Percentiles rank a stretch among this genome's conserved stretches.
Conservation (phyloP, 2,797 vertebrate species). For the Cryptoblepharus egeriae region DNA sequence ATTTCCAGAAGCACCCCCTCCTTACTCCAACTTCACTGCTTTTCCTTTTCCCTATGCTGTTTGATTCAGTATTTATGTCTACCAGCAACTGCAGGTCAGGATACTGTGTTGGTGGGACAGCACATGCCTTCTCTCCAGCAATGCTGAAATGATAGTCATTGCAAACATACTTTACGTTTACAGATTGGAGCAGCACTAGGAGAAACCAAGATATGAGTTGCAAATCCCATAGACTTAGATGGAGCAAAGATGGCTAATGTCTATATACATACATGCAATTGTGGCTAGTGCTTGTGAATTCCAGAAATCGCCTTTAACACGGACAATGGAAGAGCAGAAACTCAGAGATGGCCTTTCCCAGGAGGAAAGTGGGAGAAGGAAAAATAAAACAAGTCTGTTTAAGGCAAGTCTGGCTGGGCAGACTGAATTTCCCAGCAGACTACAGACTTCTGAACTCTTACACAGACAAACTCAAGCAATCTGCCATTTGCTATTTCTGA, state of each 20-base stretch:
- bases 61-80: too few relatives aligned
- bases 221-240: background rate
- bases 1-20: too few relatives aligned
- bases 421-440: conserved; percentile 37
- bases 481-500: conserved; percentile 42
- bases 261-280: background rate
- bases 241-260: background rate
- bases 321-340: background rate
- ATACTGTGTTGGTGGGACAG: too few relatives aligned
- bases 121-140: too few relatives aligned
- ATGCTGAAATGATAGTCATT: too few relatives aligned
- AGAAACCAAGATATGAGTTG: too few relatives aligned
- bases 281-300: background rate
- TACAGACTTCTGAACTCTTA: conserved; percentile 30
- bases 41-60: too few relatives aligned
- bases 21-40: too few relatives aligned
- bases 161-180: too few relatives aligned
- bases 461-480: conserved; percentile 32
- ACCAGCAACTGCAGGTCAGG: too few relatives aligned
- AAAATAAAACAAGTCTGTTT: conserved; percentile 34
- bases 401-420: conserved; percentile 24
- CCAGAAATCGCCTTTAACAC: background rate
- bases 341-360: background rate
- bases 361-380: conserved; percentile 14
- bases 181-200: too few relatives aligned